These are phyloP conservation scores for Brachionus calyciflorus DNA, from an alignment of 1,140 invertebrate species.

Conservation along the genomic window DNA sequence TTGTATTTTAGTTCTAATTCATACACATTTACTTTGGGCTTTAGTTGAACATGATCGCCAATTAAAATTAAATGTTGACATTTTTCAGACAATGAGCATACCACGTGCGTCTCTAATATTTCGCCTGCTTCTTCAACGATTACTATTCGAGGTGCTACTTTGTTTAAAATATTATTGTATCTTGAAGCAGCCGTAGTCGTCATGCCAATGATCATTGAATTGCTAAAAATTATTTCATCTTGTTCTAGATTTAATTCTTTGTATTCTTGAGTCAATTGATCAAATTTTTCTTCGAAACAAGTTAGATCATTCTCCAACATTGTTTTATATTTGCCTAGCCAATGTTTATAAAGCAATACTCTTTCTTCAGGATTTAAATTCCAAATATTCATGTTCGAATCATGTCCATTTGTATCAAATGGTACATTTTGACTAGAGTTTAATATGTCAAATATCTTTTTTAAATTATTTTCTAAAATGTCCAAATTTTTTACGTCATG, in stretches of 20 bases:
- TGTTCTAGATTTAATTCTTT: neutral
- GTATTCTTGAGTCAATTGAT: neutral
- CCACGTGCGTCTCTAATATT: slow-evolving; percentile 48
- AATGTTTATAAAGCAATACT: no score
- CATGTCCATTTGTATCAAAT: no score
- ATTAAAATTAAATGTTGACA: slow-evolving; percentile 49
- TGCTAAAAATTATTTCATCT: slow-evolving; percentile 38
- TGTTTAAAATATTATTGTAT: slow-evolving; percentile 63
- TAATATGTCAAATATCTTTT: no score
- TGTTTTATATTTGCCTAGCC: no score
- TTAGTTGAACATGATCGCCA: slow-evolving; percentile 68
- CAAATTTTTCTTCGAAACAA: neutral
- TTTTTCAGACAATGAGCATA: slow-evolving; percentile 43
- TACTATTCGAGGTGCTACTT: slow-evolving; percentile 47
- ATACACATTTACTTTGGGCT: slow-evolving; percentile 67
- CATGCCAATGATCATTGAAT: slow-evolving; percentile 65
- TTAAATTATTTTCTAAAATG: no score
- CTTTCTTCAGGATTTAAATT: no score
- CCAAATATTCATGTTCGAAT: no score
- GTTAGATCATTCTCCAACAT: neutral
- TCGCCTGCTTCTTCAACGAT: slow-evolving; percentile 50
- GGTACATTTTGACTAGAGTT: no score
- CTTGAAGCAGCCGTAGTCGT: slow-evolving; percentile 74
- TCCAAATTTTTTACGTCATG: no score
- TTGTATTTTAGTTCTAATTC: slow-evolving; percentile 65